Base-by-base conservation (phyloP, 2,113 vertebrate genomes). In the Lasiurus cinereus region DNA sequence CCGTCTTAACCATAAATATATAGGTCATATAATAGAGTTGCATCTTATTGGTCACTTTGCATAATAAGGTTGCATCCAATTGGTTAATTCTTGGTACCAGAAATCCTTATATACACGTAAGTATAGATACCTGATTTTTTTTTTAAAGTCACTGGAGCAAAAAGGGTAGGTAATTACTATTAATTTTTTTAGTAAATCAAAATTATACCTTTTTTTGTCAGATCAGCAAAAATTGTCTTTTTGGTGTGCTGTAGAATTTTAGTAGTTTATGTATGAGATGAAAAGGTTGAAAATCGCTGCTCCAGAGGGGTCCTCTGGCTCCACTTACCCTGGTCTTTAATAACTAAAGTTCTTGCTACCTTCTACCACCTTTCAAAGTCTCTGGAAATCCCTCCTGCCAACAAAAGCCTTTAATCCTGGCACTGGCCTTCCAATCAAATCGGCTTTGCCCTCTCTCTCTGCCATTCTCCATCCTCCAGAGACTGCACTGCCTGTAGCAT, bases 341-440 rank as follows among this genome's bases (percentile, higher is more conserved):
- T 27, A 78, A 70, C 48, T 46, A 8, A 91, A 62, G 36, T 54
- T 89, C 90, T 91, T 74, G 88, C 48, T 90, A 50, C 64, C 27
- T 93, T 94, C 74, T 50, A 10, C 66, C 66, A 50, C 86, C 96
- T 93, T 86, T 89, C 85, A 76, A 62, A 3, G 7, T 92, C 91
- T 96, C 96, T 94, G 76, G 86, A 79, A 94, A 54, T 33, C 72
- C 24, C 70, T 62, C 62, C 87, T 73, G 52, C 89, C 90, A 36
- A 36, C 39, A 15, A 69, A 91, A 95, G 80, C 70, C 94, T 90
- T 73, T 21, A 8, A 19, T 36, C 48, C 86, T 87, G 33, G 27
- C 56, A 16, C 0, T 54, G 82, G 64, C 82, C 95, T 93, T 78
- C 56, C 52, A 70, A 11, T 54, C 22, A 43, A 82, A 67, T 39